These are phyloP conservation scores for Leucophora obtusa DNA, from an alignment of 2,888 invertebrate species.

Conservation along the genomic window DNA sequence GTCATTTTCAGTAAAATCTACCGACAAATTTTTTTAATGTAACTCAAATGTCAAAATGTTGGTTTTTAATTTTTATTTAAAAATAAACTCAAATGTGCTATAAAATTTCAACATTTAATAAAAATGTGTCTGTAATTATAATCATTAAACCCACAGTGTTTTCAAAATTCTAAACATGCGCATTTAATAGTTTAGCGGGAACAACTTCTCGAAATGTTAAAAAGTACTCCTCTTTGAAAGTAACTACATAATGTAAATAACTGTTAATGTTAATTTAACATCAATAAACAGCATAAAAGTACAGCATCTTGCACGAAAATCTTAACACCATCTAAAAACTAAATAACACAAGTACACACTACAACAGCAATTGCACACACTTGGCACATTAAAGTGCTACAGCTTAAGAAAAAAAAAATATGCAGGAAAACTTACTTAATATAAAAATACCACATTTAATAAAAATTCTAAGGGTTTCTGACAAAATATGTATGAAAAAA, in stretches of 20 bases:
- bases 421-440: slow-evolving; percentile 18
- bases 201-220: slow-evolving; percentile 35
- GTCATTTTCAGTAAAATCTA: too few species aligned
- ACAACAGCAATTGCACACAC: slow-evolving; percentile 27
- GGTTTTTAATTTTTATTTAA: too few species aligned
- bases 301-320: slow-evolving; percentile 49
- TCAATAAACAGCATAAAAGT: slow-evolving; percentile 30
- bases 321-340: neutral
- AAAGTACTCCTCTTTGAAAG: neutral
- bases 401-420: neutral
- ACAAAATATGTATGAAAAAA: neutral
- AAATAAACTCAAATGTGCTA: too few species aligned
- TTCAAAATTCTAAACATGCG: slow-evolving; percentile 46
- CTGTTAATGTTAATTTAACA: slow-evolving; percentile 43
- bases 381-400: slow-evolving; percentile 16
- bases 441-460: slow-evolving; percentile 15
- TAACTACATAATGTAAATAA: neutral
- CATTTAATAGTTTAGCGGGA: slow-evolving; percentile 22
- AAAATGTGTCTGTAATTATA: neutral
- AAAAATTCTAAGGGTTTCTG: slow-evolving; percentile 9
- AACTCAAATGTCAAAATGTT: too few species aligned
- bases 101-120: too few species aligned
- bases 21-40: too few species aligned
- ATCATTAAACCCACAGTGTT: slow-evolving; percentile 6
- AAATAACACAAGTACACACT: neutral